phyloP scores from a whole-genome alignment of 2,797 vertebrate species.

The Halcyon badia region DNA sequence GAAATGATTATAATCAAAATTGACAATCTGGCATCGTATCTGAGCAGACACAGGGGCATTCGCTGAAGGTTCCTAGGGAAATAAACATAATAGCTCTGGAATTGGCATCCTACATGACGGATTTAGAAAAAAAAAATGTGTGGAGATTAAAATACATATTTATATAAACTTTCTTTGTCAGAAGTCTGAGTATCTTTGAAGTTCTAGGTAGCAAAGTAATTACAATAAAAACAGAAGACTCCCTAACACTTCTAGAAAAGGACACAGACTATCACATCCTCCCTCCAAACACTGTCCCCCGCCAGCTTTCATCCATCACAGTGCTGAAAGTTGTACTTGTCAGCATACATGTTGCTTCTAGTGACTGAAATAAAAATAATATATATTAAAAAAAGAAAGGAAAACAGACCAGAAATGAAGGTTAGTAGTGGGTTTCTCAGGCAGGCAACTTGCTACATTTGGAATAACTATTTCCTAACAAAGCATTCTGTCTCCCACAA shows the following conservation, averaged over 20 bases:
- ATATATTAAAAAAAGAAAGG: no score
- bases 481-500: not conserved
- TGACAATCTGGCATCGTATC: conserved; percentile 66
- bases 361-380: not conserved
- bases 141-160: not conserved
- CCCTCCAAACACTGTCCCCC: not conserved
- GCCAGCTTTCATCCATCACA: not conserved
- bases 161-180: not conserved
- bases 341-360: not conserved
- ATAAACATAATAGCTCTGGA: conserved; percentile 55
- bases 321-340: not conserved
- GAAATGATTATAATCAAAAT: conserved; percentile 69
- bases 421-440: not conserved
- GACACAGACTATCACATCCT: not conserved
- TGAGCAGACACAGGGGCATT: conserved; percentile 36
- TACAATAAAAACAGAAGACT: not conserved
- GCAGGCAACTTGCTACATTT: not conserved
- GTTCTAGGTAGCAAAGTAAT: not conserved
- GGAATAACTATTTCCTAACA: not conserved
- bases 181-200: not conserved
- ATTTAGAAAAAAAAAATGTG: not conserved
- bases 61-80: conserved; percentile 56
- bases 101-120: conserved; percentile 10
- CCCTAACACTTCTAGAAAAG: not conserved
- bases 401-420: not conserved